phyloP scores from a whole-genome alignment of 2,797 vertebrate species.

The Danio jaintianensis region DNA sequence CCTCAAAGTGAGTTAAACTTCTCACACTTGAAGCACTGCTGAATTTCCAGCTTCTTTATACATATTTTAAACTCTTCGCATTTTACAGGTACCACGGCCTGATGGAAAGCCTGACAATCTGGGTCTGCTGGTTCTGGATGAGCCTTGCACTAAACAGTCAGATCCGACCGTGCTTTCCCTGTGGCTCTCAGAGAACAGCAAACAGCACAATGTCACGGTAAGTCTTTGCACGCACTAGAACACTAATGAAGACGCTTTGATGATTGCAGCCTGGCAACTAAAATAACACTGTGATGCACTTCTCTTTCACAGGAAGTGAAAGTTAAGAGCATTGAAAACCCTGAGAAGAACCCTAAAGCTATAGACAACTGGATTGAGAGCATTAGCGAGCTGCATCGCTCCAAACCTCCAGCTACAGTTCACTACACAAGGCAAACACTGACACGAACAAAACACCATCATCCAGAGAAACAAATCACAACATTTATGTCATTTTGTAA shows the following conservation, averaged over 20 bases:
- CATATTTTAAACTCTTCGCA: background rate
- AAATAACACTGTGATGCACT: background rate
- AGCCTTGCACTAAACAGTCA: constrained; percentile 92
- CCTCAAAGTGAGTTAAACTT: constrained; percentile 83
- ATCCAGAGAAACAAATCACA: background rate
- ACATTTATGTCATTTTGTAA: background rate
- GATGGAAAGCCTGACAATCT: constrained; percentile 86
- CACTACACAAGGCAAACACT: constrained; percentile 84
- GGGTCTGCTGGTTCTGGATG: constrained; percentile 90
- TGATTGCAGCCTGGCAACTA: background rate
- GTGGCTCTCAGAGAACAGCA: constrained; percentile 93
- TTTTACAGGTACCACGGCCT: constrained; percentile 86
- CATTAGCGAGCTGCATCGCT: constrained; percentile 90
- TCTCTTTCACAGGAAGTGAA: constrained; percentile 84
- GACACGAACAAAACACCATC: background rate
- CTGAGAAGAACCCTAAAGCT: constrained; percentile 86
- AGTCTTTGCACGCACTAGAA: constrained; percentile 43
- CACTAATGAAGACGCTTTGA: background rate
- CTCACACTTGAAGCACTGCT: background rate
- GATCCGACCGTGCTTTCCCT: constrained; percentile 92
- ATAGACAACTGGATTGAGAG: constrained; percentile 94
- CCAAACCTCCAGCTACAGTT: constrained; percentile 90
- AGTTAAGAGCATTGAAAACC: constrained; percentile 89
- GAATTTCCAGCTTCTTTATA: background rate
- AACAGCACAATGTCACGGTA: constrained; percentile 86